These are phyloP conservation scores for Callimico goeldii DNA, from an alignment of 2,797 vertebrate genomes.

Conservation along the genomic window DNA sequence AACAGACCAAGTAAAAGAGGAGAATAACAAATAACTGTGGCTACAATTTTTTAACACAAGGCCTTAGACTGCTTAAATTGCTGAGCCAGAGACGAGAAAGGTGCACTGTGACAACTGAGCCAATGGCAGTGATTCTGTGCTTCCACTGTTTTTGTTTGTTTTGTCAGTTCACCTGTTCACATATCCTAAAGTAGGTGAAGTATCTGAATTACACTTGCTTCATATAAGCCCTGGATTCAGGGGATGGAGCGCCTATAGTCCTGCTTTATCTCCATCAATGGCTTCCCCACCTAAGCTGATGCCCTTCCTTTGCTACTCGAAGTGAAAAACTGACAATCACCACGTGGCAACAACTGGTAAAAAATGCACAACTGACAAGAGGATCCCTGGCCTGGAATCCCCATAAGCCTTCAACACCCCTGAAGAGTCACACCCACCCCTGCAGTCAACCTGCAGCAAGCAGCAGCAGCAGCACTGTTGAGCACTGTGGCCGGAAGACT, in stretches of 20 bases:
- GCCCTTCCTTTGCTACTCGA: too few relatives aligned
- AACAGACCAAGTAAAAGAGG: not conserved
- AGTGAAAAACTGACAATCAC: not conserved
- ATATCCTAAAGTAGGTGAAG: not conserved
- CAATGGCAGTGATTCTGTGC: too few relatives aligned
- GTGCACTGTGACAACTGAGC: not conserved
- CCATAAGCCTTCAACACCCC: not conserved
- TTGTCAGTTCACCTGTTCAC: not conserved
- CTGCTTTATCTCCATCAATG: not conserved
- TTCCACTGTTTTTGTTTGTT: not conserved
- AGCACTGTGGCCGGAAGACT: not conserved
- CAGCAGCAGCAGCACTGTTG: not conserved
- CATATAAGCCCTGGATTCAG: not conserved
- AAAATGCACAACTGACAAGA: not conserved
- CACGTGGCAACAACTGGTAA: not conserved
- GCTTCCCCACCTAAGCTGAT: not conserved
- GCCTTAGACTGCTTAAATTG: not conserved
- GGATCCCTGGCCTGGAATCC: not conserved
- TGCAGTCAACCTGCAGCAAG: not conserved
- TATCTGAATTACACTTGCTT: not conserved
- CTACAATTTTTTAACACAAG: not conserved
- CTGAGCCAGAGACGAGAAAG: not conserved
- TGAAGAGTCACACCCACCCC: not conserved
- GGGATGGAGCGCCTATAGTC: rapidly evolving
- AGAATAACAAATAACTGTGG: not conserved